phyloP scores from a whole-genome alignment of 2,888 invertebrate species.

The Caenorhabditis drosophilae region DNA sequence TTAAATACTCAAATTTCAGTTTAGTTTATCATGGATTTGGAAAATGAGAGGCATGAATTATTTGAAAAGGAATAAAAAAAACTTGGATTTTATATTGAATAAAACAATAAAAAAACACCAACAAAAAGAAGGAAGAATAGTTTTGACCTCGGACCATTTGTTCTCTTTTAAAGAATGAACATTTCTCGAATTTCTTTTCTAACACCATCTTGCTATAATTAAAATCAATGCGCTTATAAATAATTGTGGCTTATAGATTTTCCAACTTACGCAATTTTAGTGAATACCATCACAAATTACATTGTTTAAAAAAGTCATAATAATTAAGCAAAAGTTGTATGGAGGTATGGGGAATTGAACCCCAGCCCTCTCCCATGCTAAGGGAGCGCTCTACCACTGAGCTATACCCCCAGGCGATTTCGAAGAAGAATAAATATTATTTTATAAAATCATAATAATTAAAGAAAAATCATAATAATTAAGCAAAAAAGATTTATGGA shows the following conservation, averaged over 20 bases:
- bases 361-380: slow-evolving; percentile 60
- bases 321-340: too few relatives aligned
- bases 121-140: too few relatives aligned
- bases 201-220: slow-evolving; percentile 11
- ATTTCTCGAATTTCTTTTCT: slow-evolving; percentile 9
- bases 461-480: too few relatives aligned
- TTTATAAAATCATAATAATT: too few relatives aligned
- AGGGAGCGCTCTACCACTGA: slow-evolving; percentile 62
- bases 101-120: too few relatives aligned
- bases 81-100: too few relatives aligned
- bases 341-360: slow-evolving; percentile 56
- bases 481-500: slow-evolving; percentile 30
- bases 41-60: background rate
- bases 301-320: too few relatives aligned
- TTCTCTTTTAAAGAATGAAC: too few relatives aligned
- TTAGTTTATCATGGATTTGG: background rate
- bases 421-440: too few relatives aligned
- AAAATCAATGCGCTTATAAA: background rate
- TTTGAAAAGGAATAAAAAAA: too few relatives aligned
- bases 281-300: background rate
- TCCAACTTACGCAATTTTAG: background rate
- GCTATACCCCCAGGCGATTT: slow-evolving; percentile 60
- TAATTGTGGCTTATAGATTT: slow-evolving; percentile 34
- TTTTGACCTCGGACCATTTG: too few relatives aligned
- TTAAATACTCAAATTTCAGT: background rate